These are phyloP conservation scores for Chondrosia reniformis DNA, from an alignment of 37 sponge, comb jelly and placozoan species.

Conservation along the genomic window DNA sequence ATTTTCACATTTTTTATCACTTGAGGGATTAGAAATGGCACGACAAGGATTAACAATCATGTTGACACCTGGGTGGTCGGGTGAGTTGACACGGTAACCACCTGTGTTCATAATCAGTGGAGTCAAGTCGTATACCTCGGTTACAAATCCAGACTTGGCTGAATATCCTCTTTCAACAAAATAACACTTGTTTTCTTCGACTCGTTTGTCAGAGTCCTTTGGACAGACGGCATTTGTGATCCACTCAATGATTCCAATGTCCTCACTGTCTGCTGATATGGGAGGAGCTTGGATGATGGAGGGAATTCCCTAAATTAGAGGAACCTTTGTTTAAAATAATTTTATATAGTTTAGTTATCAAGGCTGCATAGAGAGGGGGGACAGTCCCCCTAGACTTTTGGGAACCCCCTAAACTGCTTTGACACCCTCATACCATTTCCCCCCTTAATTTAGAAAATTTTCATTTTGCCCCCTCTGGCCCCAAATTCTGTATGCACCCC, in stretches of 20 bases:
- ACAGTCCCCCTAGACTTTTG: too few relatives aligned
- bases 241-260: constrained; percentile 41
- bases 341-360: too few relatives aligned
- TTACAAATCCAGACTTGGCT: constrained; percentile 34
- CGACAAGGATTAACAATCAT: constrained; percentile 49
- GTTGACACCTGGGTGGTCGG: constrained; percentile 7
- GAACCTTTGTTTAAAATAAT: too few relatives aligned
- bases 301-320: constrained; percentile 47
- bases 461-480: too few relatives aligned
- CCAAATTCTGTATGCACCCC: too few relatives aligned
- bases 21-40: not conserved
- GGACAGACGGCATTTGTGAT: constrained; percentile 65
- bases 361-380: too few relatives aligned
- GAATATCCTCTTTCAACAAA: constrained; percentile 18
- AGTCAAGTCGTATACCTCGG: constrained; percentile 46
- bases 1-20: not conserved
- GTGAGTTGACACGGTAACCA: constrained; percentile 35
- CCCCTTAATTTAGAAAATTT: too few relatives aligned
- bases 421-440: too few relatives aligned
- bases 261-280: not conserved
- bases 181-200: constrained; percentile 64
- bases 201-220: not conserved
- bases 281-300: constrained; percentile 46
- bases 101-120: constrained; percentile 22
- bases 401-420: too few relatives aligned